phyloP scores from a whole-genome alignment of 2,888 invertebrate genomes.

The Plutella xylostella region DNA sequence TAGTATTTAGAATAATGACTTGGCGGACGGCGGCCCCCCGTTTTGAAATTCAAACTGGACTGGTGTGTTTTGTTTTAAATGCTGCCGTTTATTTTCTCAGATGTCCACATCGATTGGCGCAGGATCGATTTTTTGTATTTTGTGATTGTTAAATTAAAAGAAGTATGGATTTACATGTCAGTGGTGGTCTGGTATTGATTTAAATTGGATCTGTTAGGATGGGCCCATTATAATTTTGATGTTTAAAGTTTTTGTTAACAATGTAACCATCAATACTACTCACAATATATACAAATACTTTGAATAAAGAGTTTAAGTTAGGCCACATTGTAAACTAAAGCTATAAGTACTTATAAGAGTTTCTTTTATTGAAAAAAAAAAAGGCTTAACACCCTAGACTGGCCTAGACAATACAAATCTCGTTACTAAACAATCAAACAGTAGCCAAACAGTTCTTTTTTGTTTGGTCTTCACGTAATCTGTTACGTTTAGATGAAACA shows the following conservation, averaged over 20 bases:
- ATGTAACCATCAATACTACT: too few relatives aligned
- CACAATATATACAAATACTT: too few relatives aligned
- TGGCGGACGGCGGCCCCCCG: slow-evolving; percentile 60
- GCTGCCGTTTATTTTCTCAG: slow-evolving; percentile 29
- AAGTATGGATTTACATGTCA: slow-evolving; percentile 67
- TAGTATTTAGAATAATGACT: slow-evolving; percentile 62
- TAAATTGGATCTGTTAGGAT: slow-evolving; percentile 68
- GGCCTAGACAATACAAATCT: slow-evolving; percentile 46
- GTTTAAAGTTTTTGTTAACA: too few relatives aligned
- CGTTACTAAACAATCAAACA: slow-evolving; percentile 43
- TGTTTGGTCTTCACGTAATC: too few relatives aligned
- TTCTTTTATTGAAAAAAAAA: slow-evolving; percentile 43
- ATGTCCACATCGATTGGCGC: slow-evolving; percentile 47
- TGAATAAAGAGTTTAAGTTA: too few relatives aligned
- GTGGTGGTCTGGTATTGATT: slow-evolving; percentile 55
- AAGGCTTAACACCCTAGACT: slow-evolving; percentile 40
- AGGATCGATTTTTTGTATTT: slow-evolving; percentile 42
- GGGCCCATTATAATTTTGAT: slow-evolving; percentile 48
- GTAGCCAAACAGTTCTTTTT: neutral
- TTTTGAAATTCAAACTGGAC: slow-evolving; percentile 55
- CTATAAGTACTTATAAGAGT: slow-evolving; percentile 17
- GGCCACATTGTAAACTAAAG: too few relatives aligned
- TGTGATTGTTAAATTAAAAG: slow-evolving; percentile 66
- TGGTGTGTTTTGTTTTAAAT: slow-evolving; percentile 16
- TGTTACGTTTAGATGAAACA: slow-evolving; percentile 36